Evolutionary conservation across 2,888 invertebrate genomes (phyloP).

Genomic region (Oligia strigilis): DNA sequence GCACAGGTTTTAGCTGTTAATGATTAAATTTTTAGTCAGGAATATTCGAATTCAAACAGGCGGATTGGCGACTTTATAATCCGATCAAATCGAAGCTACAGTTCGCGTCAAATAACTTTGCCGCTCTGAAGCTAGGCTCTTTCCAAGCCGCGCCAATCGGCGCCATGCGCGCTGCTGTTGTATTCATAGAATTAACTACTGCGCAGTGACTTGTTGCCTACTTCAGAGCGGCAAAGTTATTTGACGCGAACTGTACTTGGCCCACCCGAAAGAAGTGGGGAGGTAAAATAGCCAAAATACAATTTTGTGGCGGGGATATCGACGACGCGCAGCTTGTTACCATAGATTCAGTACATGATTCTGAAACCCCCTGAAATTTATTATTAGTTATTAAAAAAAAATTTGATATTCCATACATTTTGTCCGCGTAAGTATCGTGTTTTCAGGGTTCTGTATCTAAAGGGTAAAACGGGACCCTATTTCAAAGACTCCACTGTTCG

Average conservation of each 20-base stretch:
- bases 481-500: too few relatives aligned
- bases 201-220: too few relatives aligned
- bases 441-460: background rate
- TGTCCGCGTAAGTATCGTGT: background rate
- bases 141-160: too few relatives aligned
- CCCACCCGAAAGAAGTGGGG: background rate
- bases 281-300: background rate
- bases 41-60: background rate
- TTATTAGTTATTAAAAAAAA: background rate
- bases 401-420: background rate
- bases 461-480: too few relatives aligned
- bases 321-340: too few relatives aligned
- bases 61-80: background rate
- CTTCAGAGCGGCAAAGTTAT: too few relatives aligned
- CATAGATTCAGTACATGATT: background rate
- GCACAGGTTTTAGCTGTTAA: background rate
- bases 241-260: background rate
- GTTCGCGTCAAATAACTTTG: too few relatives aligned
- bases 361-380: background rate
- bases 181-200: too few relatives aligned
- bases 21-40: background rate
- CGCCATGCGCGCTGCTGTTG: too few relatives aligned
- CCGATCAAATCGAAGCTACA: background rate
- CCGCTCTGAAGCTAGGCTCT: too few relatives aligned
- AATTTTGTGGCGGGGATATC: too few relatives aligned